Evolutionary conservation across 2,113 vertebrate species (phyloP).

Genomic region (Jacana jacana): DNA sequence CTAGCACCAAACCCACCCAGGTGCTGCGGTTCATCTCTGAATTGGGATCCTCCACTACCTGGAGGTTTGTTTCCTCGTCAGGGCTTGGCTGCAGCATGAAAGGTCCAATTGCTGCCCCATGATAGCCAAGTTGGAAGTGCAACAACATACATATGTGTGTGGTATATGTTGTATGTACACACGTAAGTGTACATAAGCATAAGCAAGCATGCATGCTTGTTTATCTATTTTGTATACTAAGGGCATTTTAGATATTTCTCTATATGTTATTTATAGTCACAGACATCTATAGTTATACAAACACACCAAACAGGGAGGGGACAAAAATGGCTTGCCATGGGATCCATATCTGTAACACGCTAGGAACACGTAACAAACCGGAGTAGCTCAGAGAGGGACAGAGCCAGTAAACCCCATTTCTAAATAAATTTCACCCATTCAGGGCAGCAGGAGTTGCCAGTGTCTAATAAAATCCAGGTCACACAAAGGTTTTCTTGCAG

Average conservation of each 20-base stretch:
- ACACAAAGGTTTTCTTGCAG: neutral
- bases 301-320: fast-evolving
- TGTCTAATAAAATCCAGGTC: neutral
- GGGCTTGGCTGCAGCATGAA: fast-evolving
- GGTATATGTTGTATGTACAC: neutral
- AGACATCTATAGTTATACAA: neutral
- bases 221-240: fast-evolving
- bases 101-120: neutral
- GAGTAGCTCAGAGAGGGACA: neutral
- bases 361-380: neutral
- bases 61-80: neutral
- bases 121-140: fast-evolving
- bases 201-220: neutral
- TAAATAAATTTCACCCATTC: fast-evolving
- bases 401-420: neutral
- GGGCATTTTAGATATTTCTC: neutral
- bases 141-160: fast-evolving
- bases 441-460: fast-evolving
- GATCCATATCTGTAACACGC: fast-evolving
- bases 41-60: fast-evolving
- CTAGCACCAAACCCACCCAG: too few species aligned
- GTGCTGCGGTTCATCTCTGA: fast-evolving
- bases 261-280: neutral
- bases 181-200: fast-evolving
- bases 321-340: fast-evolving